Evolutionary conservation across 2,888 invertebrate species (phyloP), one percentile per base, ranked within the genome.

Genomic region (Cosmia pyralina): DNA sequence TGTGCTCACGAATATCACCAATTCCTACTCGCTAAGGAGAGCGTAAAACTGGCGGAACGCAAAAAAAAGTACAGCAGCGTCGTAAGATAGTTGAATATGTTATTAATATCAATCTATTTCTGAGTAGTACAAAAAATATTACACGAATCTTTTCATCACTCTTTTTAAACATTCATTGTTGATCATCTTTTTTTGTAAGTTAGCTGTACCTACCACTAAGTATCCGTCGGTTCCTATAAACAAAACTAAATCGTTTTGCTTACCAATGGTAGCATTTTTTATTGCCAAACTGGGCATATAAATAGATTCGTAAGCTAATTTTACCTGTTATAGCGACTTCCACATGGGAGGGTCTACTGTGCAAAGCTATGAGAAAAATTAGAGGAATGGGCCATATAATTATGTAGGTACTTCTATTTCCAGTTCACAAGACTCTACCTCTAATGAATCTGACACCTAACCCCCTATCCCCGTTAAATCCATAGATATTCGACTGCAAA

Each of bases 1-100:
- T 83, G 85, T 89, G 87, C 86, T 80, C 77, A 71, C 69, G 70
- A 83, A 81, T 79, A 76, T 75, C 72, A 64, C 52, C 75, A 58
- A 77, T 70, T 71, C 75, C 60, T 63, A 66, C 73, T 28, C 65
- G 13, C 72, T 58, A 58, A 22, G 41, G 15, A 60, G 67, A 67
- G 7, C 41, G 50, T 58, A 19, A 69, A 63, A 72, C 28, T 63
- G 62, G 17, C 34, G 64, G 53, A 63, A 63, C 2, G 34, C 22
- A 65, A 72, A 77, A 71, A 64, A 34, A 5, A 28, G 22, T 17
- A 50, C 22, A 46, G 22, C n/a, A 41, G 7, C 15, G 38, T 28
- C 8, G 7, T 46, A 55, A 7, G 22, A 55, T 7, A 53, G 22
- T 53, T 53, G 6, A 22, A 15, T 13, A 22, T 13, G 11, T 22